Evolutionary conservation across 1,140 invertebrate genomes (phyloP), one percentile per base, ranked within the genome.

Genomic region (Atta cephalotes): DNA sequence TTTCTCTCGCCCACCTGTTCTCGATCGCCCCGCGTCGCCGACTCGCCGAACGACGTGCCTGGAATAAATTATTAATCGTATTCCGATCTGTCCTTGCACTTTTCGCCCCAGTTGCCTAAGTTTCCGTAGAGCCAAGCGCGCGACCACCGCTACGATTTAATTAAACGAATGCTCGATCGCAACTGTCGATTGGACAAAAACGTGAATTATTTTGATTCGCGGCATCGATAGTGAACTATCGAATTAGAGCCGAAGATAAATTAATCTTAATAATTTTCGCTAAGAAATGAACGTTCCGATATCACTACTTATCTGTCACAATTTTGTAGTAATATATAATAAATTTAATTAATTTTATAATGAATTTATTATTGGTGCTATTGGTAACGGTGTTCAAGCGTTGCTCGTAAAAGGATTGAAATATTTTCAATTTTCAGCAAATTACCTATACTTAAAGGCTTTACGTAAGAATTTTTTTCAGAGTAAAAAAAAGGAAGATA

Each of bases 51-150:
- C 74, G 56, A 89, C 86, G 88, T 87, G 88, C 51, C 76, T 31
- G 62, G 88, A 90, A 90, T 90, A 90, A 90, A 90, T 90, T 85
- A 62, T 78, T 25, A 56, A 85, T 85, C 78, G 35, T 71, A 77
- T 87, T 70, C 56, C 82, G 39, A 87, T 87, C 53, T 70, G 76
- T 53, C 53, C 62, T 87, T 68, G 31, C 70, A 45, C 68, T 84
- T 87, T 84, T 68, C 87, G 87, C 14, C 21, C 25, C 58, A 65
- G 58, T 87, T 71, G 58, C 16, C 58, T 9, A 58, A 79, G 28
- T 85, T 66, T 58, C 28, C 60, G 66, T 56, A 31, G 45, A 25
- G 28, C 16, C 35, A 16, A 51, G n/a, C 39, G 60, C 62, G 60
- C 60, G 25, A 49, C 35, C 53, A 21, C 45, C 51, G 49, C 45